Conservation (phyloP, 2,797 vertebrate genomes). For the Myotis myotis region DNA sequence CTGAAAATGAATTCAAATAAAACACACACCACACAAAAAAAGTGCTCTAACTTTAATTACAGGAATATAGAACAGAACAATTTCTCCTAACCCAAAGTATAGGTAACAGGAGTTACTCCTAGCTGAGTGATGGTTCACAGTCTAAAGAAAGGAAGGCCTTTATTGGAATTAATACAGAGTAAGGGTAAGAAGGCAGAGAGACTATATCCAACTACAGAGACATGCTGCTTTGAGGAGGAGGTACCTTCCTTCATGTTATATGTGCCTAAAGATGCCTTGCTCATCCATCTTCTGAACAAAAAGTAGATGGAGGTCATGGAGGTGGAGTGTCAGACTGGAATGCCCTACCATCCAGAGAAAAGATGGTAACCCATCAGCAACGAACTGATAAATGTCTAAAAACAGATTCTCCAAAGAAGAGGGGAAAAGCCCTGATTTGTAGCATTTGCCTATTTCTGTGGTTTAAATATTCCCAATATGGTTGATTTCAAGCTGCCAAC, state of each 20-base stretch:
- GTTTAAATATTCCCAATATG: not conserved
- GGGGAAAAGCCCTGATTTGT: not conserved
- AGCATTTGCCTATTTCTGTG: not conserved
- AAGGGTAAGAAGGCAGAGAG: not conserved
- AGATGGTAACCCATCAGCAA: not conserved
- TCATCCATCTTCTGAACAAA: not conserved
- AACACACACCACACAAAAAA: not conserved
- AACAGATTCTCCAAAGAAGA: not conserved
- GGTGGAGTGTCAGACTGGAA: not conserved
- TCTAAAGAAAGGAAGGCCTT: not conserved
- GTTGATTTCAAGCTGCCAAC: not conserved
- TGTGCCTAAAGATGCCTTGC: not conserved
- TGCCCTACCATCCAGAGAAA: not conserved
- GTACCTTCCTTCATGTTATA: not conserved
- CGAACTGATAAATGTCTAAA: not conserved
- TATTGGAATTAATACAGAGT: not conserved
- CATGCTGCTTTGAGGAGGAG: not conserved
- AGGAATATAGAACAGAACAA: not conserved
- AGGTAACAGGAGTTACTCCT: not conserved
- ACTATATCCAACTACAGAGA: not conserved
- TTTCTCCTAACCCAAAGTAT: not conserved
- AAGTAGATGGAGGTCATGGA: not conserved
- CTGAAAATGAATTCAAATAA: conserved; percentile 28
- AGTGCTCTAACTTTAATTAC: not conserved
- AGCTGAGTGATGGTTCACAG: not conserved